Evolutionary conservation across 37 sponge, comb jelly and placozoan genomes (phyloP).

Genomic region (Mnemiopsis leidyi): DNA sequence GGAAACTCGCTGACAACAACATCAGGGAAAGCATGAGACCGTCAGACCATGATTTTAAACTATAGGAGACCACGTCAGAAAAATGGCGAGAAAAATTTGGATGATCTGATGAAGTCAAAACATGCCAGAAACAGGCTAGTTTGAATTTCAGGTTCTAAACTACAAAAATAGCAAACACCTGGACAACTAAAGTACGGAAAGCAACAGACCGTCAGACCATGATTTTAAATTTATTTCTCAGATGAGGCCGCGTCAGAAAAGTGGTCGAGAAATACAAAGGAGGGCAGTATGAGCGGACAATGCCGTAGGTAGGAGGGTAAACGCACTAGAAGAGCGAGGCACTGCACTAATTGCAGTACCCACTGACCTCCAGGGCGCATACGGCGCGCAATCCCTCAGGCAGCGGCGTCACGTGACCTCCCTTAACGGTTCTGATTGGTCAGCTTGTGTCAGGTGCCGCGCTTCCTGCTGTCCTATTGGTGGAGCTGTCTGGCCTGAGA

Average conservation of each 20-base stretch:
- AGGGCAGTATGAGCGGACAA: neutral
- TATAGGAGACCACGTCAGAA: too few species aligned
- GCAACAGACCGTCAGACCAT: too few species aligned
- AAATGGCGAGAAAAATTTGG: too few species aligned
- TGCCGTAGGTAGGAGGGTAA: neutral
- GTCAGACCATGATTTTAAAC: too few species aligned
- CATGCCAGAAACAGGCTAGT: too few species aligned
- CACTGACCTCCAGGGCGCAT: slow-evolving; percentile 16
- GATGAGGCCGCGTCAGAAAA: neutral
- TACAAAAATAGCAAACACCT: too few species aligned
- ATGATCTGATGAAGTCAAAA: too few species aligned
- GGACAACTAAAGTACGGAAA: too few species aligned
- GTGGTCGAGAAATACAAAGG: neutral
- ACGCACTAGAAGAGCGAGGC: neutral
- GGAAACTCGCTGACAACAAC: too few species aligned
- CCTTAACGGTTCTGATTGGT: neutral
- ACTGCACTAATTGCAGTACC: neutral
- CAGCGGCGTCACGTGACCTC: neutral
- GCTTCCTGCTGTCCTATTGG: neutral
- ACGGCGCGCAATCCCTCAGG: slow-evolving; percentile 13
- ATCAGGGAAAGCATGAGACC: too few species aligned
- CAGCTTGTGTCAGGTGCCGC: neutral
- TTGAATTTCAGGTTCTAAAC: too few species aligned
- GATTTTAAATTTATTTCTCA: neutral
- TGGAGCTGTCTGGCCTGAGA: neutral